Evolutionary conservation across 2,888 invertebrate species (phyloP).

Genomic region (Lithosia quadra): DNA sequence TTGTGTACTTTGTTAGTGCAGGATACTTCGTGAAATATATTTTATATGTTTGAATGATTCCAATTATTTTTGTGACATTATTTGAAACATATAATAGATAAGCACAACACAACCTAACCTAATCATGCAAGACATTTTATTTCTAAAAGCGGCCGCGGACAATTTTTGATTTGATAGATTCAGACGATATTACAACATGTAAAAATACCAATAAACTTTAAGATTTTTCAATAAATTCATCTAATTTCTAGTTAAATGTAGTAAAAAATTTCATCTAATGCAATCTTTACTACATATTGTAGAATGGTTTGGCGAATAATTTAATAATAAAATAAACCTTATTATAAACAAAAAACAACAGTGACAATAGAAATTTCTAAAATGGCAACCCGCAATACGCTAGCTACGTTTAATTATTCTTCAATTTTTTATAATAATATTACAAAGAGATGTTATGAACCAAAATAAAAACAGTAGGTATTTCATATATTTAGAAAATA

Average conservation of each 20-base stretch:
- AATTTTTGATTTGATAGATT: background rate
- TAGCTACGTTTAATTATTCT: background rate
- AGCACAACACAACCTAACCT: background rate
- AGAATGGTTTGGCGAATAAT: no score
- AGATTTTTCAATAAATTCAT: background rate
- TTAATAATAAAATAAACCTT: no score
- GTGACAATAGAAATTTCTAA: background rate
- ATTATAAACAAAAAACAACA: no score
- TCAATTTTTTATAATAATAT: background rate
- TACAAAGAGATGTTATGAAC: background rate
- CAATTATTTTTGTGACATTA: slow-evolving; percentile 23
- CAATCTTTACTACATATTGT: no score
- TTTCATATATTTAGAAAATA: no score
- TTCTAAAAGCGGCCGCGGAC: background rate
- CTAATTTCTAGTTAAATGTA: background rate
- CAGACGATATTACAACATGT: background rate
- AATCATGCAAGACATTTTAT: background rate
- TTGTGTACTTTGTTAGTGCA: slow-evolving; percentile 7
- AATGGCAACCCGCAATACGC: background rate
- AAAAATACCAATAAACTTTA: background rate
- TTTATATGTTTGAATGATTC: slow-evolving; percentile 12
- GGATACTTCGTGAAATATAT: slow-evolving; percentile 13
- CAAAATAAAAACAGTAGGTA: no score
- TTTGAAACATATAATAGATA: slow-evolving; percentile 18
- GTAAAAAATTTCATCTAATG: no score